phyloP scores from a whole-genome alignment of 2,797 vertebrate genomes.

The Aselliscus stoliczkanus region DNA sequence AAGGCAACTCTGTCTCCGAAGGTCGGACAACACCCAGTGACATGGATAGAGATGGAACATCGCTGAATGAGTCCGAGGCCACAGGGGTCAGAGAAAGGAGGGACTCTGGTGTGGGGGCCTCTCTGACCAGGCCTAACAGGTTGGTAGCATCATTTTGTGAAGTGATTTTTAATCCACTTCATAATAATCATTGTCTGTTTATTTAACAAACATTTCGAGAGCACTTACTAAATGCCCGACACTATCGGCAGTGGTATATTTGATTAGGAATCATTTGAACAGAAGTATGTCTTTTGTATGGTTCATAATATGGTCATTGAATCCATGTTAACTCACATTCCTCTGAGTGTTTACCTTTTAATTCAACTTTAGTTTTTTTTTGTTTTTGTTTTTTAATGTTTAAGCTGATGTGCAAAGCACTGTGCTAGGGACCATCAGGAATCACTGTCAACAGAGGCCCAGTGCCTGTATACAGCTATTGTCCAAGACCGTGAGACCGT shows the following conservation, averaged over 20 bases:
- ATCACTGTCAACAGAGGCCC: neutral
- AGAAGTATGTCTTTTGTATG: neutral
- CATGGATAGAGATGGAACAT: slow-evolving; percentile 89
- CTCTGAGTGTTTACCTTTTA: neutral
- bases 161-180: neutral
- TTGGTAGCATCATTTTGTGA: slow-evolving; percentile 73
- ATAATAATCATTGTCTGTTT: neutral
- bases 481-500: neutral
- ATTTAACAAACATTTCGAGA: neutral
- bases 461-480: neutral
- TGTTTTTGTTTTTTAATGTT: neutral
- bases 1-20: slow-evolving; percentile 91
- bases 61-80: slow-evolving; percentile 89
- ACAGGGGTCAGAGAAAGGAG: slow-evolving; percentile 91
- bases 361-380: neutral
- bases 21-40: slow-evolving; percentile 89
- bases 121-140: slow-evolving; percentile 95
- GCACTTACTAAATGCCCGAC: neutral
- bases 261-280: neutral
- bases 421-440: rapidly evolving
- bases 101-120: slow-evolving; percentile 96
- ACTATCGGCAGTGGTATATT: neutral
- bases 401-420: neutral
- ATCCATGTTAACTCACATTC: neutral
- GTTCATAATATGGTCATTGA: neutral